A percentile compares a stretch with the other conserved stretches of the same genome.
Evolutionary conservation across 2,113 vertebrate genomes (phyloP).

Genomic region (Nibea coibor): DNA sequence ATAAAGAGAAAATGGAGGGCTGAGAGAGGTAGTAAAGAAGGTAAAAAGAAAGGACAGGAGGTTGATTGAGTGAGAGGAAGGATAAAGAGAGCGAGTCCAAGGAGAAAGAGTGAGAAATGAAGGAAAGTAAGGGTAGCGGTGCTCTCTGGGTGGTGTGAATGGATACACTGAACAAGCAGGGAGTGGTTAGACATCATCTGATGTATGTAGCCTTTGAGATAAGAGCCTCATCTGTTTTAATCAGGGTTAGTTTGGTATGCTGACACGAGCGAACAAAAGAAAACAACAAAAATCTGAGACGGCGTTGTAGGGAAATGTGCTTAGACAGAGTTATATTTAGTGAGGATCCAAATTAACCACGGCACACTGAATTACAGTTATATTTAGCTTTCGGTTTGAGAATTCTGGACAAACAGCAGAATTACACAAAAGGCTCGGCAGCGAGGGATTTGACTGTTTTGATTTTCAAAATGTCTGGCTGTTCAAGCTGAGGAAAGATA

Average conservation of each 20-base stretch:
- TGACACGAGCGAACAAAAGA: background rate
- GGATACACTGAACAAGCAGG: slow-evolving; percentile 37
- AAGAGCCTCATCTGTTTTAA: slow-evolving; percentile 9
- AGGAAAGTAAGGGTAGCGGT: background rate
- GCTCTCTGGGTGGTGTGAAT: slow-evolving; percentile 21
- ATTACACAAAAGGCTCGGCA: too few species aligned
- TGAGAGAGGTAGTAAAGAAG: slow-evolving; percentile 42
- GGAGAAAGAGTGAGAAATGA: slow-evolving; percentile 17
- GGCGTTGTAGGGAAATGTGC: too few species aligned
- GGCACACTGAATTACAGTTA: too few species aligned
- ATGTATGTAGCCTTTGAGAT: slow-evolving; percentile 17
- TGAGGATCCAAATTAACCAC: too few species aligned
- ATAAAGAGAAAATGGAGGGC: slow-evolving; percentile 61
- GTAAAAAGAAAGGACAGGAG: slow-evolving; percentile 38
- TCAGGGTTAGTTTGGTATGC: background rate
- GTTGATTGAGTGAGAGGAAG: slow-evolving; percentile 45
- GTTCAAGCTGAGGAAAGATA: too few species aligned
- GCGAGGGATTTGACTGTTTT: too few species aligned
- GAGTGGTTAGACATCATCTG: slow-evolving; percentile 30
- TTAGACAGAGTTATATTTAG: too few species aligned
- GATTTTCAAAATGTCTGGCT: too few species aligned
- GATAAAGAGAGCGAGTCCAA: slow-evolving; percentile 16
- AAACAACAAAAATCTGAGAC: too few species aligned
- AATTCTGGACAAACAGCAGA: too few species aligned
- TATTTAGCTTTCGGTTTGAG: too few species aligned